Evolutionary conservation across 2,888 invertebrate species (phyloP).

Genomic region (Leptopilina myrica): DNA sequence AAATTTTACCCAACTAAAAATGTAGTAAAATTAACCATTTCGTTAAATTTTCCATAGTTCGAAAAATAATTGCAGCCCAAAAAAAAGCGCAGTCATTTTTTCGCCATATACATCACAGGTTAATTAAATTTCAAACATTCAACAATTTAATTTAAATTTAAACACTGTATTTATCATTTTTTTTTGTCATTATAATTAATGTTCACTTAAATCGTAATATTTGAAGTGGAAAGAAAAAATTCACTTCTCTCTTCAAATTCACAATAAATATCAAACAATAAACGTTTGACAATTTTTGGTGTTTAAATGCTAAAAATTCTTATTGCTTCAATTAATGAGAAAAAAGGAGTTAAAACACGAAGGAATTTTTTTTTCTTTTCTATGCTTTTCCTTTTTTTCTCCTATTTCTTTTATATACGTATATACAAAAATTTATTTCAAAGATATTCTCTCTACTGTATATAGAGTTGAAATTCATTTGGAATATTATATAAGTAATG

Average conservation of each 20-base stretch:
- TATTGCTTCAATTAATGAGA: too few relatives aligned
- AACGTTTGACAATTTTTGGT: conserved; percentile 7
- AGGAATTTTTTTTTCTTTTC: too few relatives aligned
- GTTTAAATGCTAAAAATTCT: background rate
- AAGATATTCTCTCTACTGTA: too few relatives aligned
- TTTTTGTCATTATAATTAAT: background rate
- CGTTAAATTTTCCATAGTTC: too few relatives aligned
- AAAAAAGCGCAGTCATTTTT: background rate
- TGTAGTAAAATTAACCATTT: too few relatives aligned
- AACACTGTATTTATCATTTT: conserved; percentile 21
- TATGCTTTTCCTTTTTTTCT: too few relatives aligned
- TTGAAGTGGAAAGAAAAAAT: background rate
- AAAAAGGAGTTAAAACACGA: too few relatives aligned
- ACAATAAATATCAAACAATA: conserved; percentile 8
- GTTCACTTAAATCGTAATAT: background rate
- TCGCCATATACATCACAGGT: background rate
- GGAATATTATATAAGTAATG: background rate
- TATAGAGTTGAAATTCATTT: too few relatives aligned
- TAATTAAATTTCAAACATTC: background rate
- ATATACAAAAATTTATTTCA: too few relatives aligned
- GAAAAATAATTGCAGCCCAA: too few relatives aligned
- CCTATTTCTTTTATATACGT: too few relatives aligned
- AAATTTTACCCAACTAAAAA: too few relatives aligned
- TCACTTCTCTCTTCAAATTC: background rate
- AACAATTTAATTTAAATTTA: conserved; percentile 4